These are phyloP conservation scores for Myotis davidii DNA, from an alignment of 2,113 vertebrate genomes.

Conservation along the genomic window DNA sequence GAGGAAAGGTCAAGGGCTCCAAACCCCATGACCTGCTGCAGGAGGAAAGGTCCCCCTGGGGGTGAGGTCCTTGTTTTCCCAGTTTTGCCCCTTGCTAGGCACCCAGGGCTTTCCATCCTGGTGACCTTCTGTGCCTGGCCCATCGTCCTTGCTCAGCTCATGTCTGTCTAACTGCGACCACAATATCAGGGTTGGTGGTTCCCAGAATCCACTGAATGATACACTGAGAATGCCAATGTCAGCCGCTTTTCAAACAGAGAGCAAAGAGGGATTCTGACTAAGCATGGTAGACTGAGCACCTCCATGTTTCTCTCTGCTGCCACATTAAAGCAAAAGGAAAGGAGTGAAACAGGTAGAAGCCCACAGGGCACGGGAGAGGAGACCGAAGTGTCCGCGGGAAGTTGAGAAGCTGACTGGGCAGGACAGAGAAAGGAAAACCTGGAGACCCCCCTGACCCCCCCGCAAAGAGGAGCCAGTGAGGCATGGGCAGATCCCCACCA, in stretches of 20 bases:
- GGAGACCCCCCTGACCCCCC: neutral
- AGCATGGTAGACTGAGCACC: neutral
- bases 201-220: neutral
- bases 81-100: neutral
- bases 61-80: neutral
- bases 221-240: neutral
- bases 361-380: neutral
- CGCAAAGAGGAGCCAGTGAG: neutral
- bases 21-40: neutral
- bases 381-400: neutral
- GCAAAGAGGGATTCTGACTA: neutral
- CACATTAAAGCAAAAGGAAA: neutral
- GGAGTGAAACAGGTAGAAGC: too few relatives aligned
- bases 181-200: neutral
- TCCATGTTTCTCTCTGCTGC: neutral
- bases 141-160: neutral
- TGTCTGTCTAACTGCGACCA: neutral
- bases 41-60: neutral
- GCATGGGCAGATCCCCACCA: neutral
- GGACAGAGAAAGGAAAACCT: neutral
- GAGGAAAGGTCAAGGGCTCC: neutral
- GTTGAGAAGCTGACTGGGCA: neutral
- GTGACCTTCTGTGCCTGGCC: neutral
- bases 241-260: neutral
- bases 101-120: neutral